Conservation (phyloP, 2,113 vertebrate species). For the Mormyrus lacerda region DNA sequence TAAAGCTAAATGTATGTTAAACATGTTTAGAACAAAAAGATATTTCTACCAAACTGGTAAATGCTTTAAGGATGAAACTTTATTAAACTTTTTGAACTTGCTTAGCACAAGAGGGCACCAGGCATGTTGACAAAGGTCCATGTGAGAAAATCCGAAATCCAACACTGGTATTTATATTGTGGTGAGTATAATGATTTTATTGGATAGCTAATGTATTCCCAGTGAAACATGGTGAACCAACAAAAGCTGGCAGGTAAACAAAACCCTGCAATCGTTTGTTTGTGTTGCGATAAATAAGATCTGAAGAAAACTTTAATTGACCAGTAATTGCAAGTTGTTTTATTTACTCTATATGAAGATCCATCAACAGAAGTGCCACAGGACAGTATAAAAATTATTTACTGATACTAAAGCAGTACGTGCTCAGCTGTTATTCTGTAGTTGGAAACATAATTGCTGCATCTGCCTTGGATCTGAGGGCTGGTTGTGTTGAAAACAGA, state of each 20-base stretch:
- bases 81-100: background rate
- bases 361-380: constrained; percentile 19
- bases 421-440: constrained; percentile 58
- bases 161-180: background rate
- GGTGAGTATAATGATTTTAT: background rate
- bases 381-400: constrained; percentile 9
- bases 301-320: constrained; percentile 35
- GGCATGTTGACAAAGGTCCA: background rate
- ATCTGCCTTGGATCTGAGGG: constrained; percentile 60
- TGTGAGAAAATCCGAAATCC: background rate
- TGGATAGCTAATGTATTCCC: background rate
- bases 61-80: background rate
- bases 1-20: background rate
- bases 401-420: constrained; percentile 45
- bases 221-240: background rate
- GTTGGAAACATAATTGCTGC: constrained; percentile 64
- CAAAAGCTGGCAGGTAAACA: constrained; percentile 30
- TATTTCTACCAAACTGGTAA: background rate
- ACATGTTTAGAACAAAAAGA: background rate
- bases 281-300: constrained; percentile 31
- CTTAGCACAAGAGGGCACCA: constrained; percentile 11
- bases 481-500: constrained; percentile 52
- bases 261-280: constrained; percentile 26
- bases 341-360: constrained; percentile 21
- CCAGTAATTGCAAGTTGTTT: constrained; percentile 33